Conservation (phyloP, 2,888 invertebrate genomes). For the Sicus ferrugineus region DNA sequence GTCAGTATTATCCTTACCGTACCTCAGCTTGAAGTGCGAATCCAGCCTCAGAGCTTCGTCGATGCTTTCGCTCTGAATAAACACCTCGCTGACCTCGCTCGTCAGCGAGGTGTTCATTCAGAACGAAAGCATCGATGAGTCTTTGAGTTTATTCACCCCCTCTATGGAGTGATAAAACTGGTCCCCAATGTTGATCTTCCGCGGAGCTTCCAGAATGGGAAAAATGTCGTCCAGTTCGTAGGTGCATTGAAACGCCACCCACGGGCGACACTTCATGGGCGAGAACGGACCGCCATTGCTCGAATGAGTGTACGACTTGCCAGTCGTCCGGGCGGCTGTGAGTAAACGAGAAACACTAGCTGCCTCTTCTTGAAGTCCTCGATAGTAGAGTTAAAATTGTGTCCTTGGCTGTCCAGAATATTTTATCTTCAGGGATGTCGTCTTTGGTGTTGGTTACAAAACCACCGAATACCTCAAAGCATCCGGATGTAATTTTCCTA, state of each 20-base stretch:
- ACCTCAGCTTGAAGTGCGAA: constrained; percentile 69
- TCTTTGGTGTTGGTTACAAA: too few species aligned
- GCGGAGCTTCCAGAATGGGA: constrained; percentile 71
- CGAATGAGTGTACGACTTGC: too few species aligned
- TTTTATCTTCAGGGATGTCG: too few species aligned
- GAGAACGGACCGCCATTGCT: constrained; percentile 67
- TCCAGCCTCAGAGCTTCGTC: constrained; percentile 72
- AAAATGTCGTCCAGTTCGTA: constrained; percentile 80
- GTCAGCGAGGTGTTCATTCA: too few species aligned
- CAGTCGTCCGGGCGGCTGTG: too few species aligned
- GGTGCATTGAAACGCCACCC: constrained; percentile 79
- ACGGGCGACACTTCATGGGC: constrained; percentile 82
- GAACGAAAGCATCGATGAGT: too few species aligned
- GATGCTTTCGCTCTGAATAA: constrained; percentile 77
- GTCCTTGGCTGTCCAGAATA: too few species aligned
- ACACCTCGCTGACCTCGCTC: constrained; percentile 73
- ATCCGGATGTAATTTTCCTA: too few species aligned
- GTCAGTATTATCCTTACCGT: constrained; percentile 48
- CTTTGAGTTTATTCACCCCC: constrained; percentile 49
- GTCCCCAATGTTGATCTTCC: constrained; percentile 58
- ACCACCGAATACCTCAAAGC: too few species aligned
- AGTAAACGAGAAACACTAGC: too few species aligned
- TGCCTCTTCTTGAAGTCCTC: too few species aligned
- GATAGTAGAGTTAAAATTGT: too few species aligned
- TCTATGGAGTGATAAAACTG: constrained; percentile 56